Percentiles rank a stretch among this genome's conserved stretches.
Conservation (phyloP, 2,797 vertebrate species). For the Syngnathus acus region DNA sequence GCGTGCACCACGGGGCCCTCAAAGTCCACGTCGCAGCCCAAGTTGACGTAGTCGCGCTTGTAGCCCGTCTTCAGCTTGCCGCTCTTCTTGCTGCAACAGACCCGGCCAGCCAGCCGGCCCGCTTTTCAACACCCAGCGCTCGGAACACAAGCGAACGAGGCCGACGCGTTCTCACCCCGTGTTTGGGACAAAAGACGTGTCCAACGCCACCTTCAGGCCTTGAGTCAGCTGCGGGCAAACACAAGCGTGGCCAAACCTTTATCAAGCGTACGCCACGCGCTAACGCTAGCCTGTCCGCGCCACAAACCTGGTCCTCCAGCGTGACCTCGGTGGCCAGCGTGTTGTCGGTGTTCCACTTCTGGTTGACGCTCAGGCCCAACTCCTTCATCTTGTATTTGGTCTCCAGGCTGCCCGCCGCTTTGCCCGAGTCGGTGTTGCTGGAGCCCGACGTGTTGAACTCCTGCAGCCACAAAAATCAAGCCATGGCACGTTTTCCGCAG, state of each 20-base stretch:
- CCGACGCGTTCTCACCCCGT: slow-evolving; percentile 77
- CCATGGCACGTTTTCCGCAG: neutral
- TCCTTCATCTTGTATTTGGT: slow-evolving; percentile 89
- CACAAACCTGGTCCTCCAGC: slow-evolving; percentile 85
- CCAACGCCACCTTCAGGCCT: slow-evolving; percentile 86
- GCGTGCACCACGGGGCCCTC: slow-evolving; percentile 88
- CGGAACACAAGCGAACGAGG: neutral
- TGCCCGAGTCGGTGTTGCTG: slow-evolving; percentile 87
- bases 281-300: too few species aligned
- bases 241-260: neutral
- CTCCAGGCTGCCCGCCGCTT: slow-evolving; percentile 86
- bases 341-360: slow-evolving; percentile 98
- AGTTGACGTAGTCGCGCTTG: slow-evolving; percentile 84
- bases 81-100: slow-evolving; percentile 81
- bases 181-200: slow-evolving; percentile 93
- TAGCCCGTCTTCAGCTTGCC: slow-evolving; percentile 94
- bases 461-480: slow-evolving; percentile 44
- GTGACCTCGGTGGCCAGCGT: slow-evolving; percentile 83
- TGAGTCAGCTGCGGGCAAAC: slow-evolving; percentile 74
- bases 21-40: slow-evolving; percentile 87
- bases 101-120: neutral
- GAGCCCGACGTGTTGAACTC: slow-evolving; percentile 83
- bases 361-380: slow-evolving; percentile 83
- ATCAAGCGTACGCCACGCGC: neutral
- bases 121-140: neutral